Conservation (phyloP, 1,140 invertebrate genomes). For the Neomicropteryx cornuta region DNA sequence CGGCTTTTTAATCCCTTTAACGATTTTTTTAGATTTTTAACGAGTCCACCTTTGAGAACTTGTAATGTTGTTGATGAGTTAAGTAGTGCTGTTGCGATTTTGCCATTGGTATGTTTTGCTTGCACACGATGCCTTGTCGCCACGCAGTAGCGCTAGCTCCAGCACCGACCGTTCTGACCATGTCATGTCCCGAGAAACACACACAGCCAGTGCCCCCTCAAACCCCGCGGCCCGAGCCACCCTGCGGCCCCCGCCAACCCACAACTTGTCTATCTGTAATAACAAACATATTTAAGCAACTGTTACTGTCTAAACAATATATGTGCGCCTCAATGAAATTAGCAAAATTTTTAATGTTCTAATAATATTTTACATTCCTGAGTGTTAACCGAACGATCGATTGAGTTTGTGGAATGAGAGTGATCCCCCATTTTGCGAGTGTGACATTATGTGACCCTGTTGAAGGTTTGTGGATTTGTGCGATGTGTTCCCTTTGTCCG, state of each 20-base stretch:
- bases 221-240: constrained; percentile 18
- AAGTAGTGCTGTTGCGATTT: constrained; percentile 40
- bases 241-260: constrained; percentile 10
- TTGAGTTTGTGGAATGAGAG: too few relatives aligned
- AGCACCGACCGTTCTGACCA: constrained; percentile 33
- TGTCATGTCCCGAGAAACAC: constrained; percentile 35
- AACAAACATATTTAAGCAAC: too few relatives aligned
- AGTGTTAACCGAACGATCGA: too few relatives aligned
- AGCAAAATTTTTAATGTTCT: too few relatives aligned
- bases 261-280: too few relatives aligned
- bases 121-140: constrained; percentile 44
- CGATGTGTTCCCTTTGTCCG: constrained; percentile 2
- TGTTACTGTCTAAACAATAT: too few relatives aligned
- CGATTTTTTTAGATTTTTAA: constrained; percentile 36
- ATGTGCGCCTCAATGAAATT: too few relatives aligned
- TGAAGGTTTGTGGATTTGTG: too few relatives aligned
- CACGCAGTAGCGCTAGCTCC: constrained; percentile 44
- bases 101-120: constrained; percentile 29
- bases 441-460: too few relatives aligned
- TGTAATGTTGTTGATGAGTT: constrained; percentile 43
- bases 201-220: constrained; percentile 34
- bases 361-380: too few relatives aligned
- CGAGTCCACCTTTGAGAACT: constrained; percentile 38
- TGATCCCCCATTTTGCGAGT: too few relatives aligned
- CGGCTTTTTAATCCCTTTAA: constrained; percentile 41